Evolutionary conservation across 1,140 invertebrate species (phyloP), one percentile per base, ranked within the genome.

Genomic region (Drosophila nigromelanica): DNA sequence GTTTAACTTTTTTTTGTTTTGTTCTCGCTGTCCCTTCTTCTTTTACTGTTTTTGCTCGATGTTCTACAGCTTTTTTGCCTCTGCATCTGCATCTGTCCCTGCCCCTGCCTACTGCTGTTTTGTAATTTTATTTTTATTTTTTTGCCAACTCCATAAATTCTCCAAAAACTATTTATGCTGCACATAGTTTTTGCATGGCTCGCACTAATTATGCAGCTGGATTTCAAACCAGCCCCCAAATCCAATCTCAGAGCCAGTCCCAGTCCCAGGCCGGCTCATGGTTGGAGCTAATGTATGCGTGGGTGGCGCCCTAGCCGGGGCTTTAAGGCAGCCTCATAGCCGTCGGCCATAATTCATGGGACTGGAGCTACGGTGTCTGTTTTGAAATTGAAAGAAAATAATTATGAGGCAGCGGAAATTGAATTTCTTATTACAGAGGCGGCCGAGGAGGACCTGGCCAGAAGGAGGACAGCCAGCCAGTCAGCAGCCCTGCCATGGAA

Each of bases 341-440:
- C 67, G 67, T 47, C 52, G 71, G 83, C 79, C 18, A 18, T 18
- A 18, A 18, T 18, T 18, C 18, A 18, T 18, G 18, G 18, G 18
- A 2, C 18, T 18, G 1, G 18, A 18, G 18, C 61, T 50, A 52
- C 72, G 58, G 67, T 76, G 72, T 82, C 79, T 89, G 83, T 79
- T 87, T 89, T 87, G 55, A 87, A 87, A 87, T 87, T 87, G 83
- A 89, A 87, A 87, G 83, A 89, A 87, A 87, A 87, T 87, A 87
- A 87, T 87, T 89, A 87, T 80, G 76, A 82, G 78, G 76, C 83
- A 77, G 73, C 83, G 83, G 83, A 87, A 87, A 87, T 87, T 87
- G 83, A 87, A 87, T 87, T 87, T 87, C 83, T 87, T 87, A 87
- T 89, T 87, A 89, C 80, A 62, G 55, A 62, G 51, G 45, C 68